phyloP scores from a whole-genome alignment of 2,797 vertebrate genomes.

The Martes flavigula region DNA sequence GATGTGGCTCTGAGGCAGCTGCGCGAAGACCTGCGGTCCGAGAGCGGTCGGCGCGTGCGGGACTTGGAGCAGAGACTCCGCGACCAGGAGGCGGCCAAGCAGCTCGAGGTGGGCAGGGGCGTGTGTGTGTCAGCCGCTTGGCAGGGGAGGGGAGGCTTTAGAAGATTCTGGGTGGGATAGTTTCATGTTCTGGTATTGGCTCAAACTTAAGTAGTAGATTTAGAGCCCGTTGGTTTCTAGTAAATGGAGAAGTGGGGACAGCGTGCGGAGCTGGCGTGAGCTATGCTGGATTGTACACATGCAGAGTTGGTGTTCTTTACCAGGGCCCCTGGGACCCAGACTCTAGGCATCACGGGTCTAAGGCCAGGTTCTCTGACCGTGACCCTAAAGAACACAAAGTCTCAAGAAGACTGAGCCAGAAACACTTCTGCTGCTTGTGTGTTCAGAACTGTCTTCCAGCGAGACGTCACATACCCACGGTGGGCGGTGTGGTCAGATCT shows the following conservation, averaged over 20 bases:
- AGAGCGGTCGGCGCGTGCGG: constrained; percentile 83
- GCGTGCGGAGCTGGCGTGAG: background rate
- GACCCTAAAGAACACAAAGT: background rate
- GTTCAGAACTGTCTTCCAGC: background rate
- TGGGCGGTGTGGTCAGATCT: background rate
- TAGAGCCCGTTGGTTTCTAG: background rate
- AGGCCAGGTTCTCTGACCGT: background rate
- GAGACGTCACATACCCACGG: background rate
- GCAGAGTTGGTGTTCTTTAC: background rate
- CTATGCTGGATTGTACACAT: background rate
- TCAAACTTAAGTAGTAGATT: background rate
- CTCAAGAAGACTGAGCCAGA: background rate
- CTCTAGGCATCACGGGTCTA: background rate
- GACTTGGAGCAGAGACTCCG: constrained; percentile 76
- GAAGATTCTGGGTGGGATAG: background rate
- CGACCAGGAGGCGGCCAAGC: constrained; percentile 86
- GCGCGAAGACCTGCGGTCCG: constrained; percentile 80
- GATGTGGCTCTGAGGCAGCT: constrained; percentile 82
- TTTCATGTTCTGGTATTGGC: background rate
- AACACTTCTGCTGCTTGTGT: background rate
- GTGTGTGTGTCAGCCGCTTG: background rate
- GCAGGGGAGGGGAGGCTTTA: background rate
- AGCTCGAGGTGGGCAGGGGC: constrained; percentile 85
- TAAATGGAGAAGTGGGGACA: background rate
- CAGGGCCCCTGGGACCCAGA: background rate